Base-by-base conservation (phyloP, 2,797 vertebrate species). In the Crocidura indochinensis region DNA sequence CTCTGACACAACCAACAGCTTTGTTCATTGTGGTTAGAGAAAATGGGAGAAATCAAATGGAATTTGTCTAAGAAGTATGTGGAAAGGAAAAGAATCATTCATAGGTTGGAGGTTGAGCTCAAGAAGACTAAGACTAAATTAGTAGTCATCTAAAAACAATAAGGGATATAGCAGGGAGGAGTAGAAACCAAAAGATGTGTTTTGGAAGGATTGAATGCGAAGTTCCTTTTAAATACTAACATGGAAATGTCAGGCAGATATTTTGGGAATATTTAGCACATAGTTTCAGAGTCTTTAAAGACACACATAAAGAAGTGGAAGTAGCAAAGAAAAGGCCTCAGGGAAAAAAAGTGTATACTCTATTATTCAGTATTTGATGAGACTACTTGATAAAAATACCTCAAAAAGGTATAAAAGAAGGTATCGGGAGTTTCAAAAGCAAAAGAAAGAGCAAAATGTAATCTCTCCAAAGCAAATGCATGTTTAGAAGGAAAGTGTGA, bases 91-190 rank as follows among this genome's bases (percentile, higher is more conserved):
- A 53, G 15, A 26, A n/a, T 17, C 12, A 29, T 10, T 78, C 12
- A 3, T 2, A 10, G 22, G 20, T 49, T n/a, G 27, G 1, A 11
- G 5, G 19, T 69, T 8, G 60, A 65, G 65, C 27, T 29, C 14
- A 31, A 17, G 1, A 9, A 26, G 51, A 26, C 19, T 10, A 14
- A 6, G 0, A 0, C 15, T 49, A 67, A 60, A 27, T n/a, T 0
- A 46, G 8, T n/a, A 2, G 5, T 4, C 29, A 9, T 19, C n/a
- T 51, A 7, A 5, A 38, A 22, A 27, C 10, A 24, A 8, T 5
- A n/a, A 11, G 1, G 26, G 6, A 7, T 8, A 0, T 8, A 10
- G 5, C 44, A 3, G 6, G 17, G 7, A 38, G 14, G 31, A 26
- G 38, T 0, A 46, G 46, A 75, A 38, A 3, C 4, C 15, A 1